Conservation (phyloP, 2,888 invertebrate genomes). For the Stratiomys singularior region DNA sequence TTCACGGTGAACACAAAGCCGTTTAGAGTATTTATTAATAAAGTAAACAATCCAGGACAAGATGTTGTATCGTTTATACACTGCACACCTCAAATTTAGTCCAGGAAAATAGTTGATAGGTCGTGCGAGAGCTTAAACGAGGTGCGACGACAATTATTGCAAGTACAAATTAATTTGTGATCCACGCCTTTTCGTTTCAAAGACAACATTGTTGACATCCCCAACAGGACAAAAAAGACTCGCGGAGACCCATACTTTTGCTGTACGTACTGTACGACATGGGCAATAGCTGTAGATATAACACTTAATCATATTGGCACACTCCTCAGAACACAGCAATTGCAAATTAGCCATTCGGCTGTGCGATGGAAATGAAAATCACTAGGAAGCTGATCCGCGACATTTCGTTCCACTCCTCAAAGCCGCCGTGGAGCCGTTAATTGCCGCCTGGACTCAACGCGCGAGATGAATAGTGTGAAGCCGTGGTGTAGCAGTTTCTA, state of each 20-base stretch:
- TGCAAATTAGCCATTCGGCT: constrained; percentile 34
- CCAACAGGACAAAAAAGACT: background rate
- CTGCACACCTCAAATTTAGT: background rate
- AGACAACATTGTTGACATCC: too few species aligned
- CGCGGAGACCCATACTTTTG: background rate
- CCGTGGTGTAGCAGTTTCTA: constrained; percentile 19
- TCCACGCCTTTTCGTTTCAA: constrained; percentile 31
- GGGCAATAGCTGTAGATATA: background rate
- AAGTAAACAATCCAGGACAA: constrained; percentile 40
- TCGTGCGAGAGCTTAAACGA: background rate
- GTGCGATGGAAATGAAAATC: constrained; percentile 47
- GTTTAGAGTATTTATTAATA: constrained; percentile 17
- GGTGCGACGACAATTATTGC: constrained; percentile 33
- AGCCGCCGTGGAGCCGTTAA: constrained; percentile 32
- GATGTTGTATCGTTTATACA: constrained; percentile 21
- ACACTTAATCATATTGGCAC: constrained; percentile 37
- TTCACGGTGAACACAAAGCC: too few species aligned
- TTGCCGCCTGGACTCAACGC: constrained; percentile 43
- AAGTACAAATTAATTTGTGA: constrained; percentile 13
- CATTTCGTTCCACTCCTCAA: constrained; percentile 21
- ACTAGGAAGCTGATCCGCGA: constrained; percentile 40
- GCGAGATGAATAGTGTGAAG: constrained; percentile 48
- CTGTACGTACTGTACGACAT: background rate
- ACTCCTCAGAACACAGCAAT: constrained; percentile 18
- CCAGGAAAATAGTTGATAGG: background rate